Evolutionary conservation across 2,888 invertebrate genomes (phyloP).

Genomic region (Sesia apiformis): DNA sequence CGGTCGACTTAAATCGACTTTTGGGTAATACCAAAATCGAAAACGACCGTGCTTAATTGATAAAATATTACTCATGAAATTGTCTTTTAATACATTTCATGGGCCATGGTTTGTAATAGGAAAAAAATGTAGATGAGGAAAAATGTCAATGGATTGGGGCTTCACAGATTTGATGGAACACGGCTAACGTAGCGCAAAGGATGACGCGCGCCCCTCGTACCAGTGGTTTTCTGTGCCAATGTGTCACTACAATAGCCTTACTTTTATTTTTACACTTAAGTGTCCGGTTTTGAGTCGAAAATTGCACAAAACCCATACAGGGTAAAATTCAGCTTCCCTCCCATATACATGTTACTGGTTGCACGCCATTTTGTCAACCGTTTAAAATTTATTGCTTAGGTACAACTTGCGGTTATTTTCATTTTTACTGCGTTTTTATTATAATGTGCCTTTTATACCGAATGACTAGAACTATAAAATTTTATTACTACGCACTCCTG

Average conservation of each 20-base stretch:
- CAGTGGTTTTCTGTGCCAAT: constrained; percentile 18
- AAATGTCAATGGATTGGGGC: constrained; percentile 50
- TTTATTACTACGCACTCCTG: constrained; percentile 18
- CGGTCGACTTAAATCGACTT: constrained; percentile 46
- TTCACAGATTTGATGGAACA: constrained; percentile 25
- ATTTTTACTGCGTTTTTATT: constrained; percentile 40
- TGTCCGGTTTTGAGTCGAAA: constrained; percentile 13
- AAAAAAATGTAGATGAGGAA: constrained; percentile 62
- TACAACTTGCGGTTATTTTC: constrained; percentile 27
- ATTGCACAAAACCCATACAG: constrained; percentile 5
- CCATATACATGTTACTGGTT: constrained; percentile 14
- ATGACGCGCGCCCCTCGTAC: constrained; percentile 30
- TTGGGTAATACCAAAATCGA: constrained; percentile 36
- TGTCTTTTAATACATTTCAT: constrained; percentile 62
- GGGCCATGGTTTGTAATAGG: constrained; percentile 50
- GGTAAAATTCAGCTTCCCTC: constrained; percentile 8
- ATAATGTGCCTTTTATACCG: constrained; percentile 29
- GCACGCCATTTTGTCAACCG: constrained; percentile 32
- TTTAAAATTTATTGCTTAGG: constrained; percentile 30
- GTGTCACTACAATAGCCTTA: constrained; percentile 6
- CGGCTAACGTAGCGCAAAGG: constrained; percentile 50
- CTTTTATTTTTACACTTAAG: constrained; percentile 5
- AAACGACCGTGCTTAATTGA: constrained; percentile 60
- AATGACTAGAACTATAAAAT: constrained; percentile 28
- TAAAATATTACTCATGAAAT: constrained; percentile 58